Evolutionary conservation across 2,113 vertebrate species (phyloP), one percentile per base, ranked within the genome.

Genomic region (Platichthys flesus): DNA sequence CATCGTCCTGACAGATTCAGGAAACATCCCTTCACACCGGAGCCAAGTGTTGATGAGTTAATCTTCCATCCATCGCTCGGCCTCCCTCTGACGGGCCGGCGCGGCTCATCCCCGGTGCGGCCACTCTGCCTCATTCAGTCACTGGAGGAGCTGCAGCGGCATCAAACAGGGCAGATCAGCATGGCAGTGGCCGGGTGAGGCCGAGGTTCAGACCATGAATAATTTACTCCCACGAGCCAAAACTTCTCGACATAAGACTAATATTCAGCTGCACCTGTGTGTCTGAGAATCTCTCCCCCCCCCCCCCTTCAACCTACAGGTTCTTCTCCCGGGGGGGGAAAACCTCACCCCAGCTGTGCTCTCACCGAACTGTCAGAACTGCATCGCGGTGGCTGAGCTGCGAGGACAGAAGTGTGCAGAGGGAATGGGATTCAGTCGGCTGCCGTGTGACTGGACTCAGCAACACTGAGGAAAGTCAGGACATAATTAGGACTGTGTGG

Each of bases 201-300:
- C 78, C 80, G 81, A 80, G 64, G 65, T 82, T 84, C 83, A 78
- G 75, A 82, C 45, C 75, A 91, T 91, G 90, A 93, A 93, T 93
- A 85, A 93, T 90, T 92, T 82, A 90, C 83, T 86, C 76, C 81
- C 79, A 23, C 23, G 85, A 85, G 87, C 70, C 80, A 79, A 70
- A 80, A 76, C 74, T 84, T 79, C 67, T 83, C 78, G 69, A 74
- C 58, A 62, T 68, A 82, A 86, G 74, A 86, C 88, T 85, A 83
- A 91, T 89, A 91, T 91, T 90, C 84, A 91, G 28, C 88, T 89
- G 77, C 77, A 88, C 86, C 88, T 88, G 86, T 82, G 81, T 77
- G 80, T 82, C 78, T 86, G 79, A 81, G 88, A 79, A 47, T 58
- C 84, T 26, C 31, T 56, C 74, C 49, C 62, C 62, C 74, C 49